phyloP scores from a whole-genome alignment of 2,888 invertebrate genomes.

The Lycia hirtaria region DNA sequence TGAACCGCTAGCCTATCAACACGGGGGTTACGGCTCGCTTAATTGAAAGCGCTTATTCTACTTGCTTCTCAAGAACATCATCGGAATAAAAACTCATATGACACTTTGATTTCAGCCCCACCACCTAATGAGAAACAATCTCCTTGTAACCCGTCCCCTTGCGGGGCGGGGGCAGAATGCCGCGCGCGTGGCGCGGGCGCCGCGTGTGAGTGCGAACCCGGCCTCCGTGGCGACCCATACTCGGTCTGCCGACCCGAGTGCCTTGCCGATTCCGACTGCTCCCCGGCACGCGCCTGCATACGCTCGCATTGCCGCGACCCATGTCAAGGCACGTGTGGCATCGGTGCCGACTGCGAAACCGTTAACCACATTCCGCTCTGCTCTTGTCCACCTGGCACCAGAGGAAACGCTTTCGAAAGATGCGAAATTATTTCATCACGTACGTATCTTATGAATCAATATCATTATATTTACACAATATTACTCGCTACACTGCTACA shows the following conservation, averaged over 20 bases:
- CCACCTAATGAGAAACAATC: constrained; percentile 74
- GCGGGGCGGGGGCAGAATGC: constrained; percentile 93
- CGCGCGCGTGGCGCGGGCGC: constrained; percentile 89
- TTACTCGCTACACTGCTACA: too few relatives aligned
- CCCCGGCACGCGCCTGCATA: constrained; percentile 92
- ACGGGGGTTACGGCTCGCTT: constrained; percentile 39
- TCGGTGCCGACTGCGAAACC: constrained; percentile 92
- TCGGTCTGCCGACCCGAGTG: constrained; percentile 93
- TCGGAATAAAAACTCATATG: constrained; percentile 3
- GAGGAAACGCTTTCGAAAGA: constrained; percentile 88
- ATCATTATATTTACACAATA: neutral
- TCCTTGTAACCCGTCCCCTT: constrained; percentile 94
- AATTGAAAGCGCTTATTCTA: constrained; percentile 60
- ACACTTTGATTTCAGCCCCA: constrained; percentile 65
- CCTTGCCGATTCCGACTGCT: constrained; percentile 94
- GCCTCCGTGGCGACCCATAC: constrained; percentile 91
- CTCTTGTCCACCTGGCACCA: constrained; percentile 90
- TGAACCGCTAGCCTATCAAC: constrained; percentile 49
- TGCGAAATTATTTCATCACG: constrained; percentile 80
- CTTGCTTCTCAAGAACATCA: constrained; percentile 20
- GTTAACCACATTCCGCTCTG: constrained; percentile 89
- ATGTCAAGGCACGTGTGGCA: constrained; percentile 92
- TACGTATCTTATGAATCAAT: constrained; percentile 46
- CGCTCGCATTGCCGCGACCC: constrained; percentile 94
- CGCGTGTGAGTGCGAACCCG: constrained; percentile 89